Evolutionary conservation across 2,797 vertebrate genomes (phyloP).

Genomic region (Triplophysa yarkandensis): DNA sequence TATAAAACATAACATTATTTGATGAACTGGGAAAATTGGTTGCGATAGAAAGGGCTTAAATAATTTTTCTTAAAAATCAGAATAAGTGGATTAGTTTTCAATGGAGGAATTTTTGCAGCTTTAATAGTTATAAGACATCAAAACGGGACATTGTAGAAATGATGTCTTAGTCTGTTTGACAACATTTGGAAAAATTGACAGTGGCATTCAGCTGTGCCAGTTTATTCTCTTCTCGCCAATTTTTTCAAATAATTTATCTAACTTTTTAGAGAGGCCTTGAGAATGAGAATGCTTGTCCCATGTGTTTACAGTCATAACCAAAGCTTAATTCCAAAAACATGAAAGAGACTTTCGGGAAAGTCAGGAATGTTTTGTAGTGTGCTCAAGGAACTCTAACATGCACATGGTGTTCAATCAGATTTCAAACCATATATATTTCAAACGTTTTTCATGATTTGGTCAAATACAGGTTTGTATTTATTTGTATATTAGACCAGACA

Average conservation of each 20-base stretch:
- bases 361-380: constrained; percentile 10
- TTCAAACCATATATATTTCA: neutral
- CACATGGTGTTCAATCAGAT: constrained; percentile 10
- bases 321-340: constrained; percentile 20
- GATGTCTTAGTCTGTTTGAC: neutral
- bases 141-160: neutral
- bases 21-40: neutral
- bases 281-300: neutral
- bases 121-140: neutral
- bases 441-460: neutral
- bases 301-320: constrained; percentile 1
- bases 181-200: neutral
- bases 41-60: neutral
- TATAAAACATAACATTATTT: neutral
- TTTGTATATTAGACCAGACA: neutral
- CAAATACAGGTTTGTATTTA: neutral
- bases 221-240: constrained; percentile 3
- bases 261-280: neutral
- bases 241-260: constrained; percentile 13
- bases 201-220: neutral
- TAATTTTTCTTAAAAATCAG: neutral
- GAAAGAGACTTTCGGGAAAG: constrained; percentile 25
- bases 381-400: neutral
- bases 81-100: neutral
- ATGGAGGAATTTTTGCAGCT: neutral